A percentile compares a stretch with the other conserved stretches of the same genome.
phyloP scores from a whole-genome alignment of 2,113 vertebrate genomes.

The Cyprinodon tularosa region DNA sequence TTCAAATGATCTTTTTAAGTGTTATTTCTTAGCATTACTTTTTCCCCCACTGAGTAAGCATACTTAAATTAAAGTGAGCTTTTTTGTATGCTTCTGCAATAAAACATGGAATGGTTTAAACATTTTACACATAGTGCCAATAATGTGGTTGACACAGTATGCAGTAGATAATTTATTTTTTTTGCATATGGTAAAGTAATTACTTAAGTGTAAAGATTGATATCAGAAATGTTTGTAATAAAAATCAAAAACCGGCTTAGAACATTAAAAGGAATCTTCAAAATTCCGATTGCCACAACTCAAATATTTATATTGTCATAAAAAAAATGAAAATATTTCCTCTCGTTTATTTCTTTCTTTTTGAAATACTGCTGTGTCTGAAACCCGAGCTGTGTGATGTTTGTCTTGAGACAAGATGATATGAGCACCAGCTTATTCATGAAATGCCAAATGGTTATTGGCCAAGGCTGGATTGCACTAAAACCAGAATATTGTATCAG shows the following conservation, averaged over 20 bases:
- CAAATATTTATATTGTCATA: conserved; percentile 25
- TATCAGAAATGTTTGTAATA: conserved; percentile 1
- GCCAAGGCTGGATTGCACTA: conserved; percentile 80
- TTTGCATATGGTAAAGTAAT: background rate
- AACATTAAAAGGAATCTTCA: conserved; percentile 22
- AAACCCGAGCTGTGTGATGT: conserved; percentile 55
- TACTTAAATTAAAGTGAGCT: no score
- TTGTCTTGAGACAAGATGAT: conserved; percentile 68
- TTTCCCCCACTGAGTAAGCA: background rate
- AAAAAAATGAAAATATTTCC: conserved; percentile 15
- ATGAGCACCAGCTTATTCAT: conserved; percentile 71
- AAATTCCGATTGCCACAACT: conserved; percentile 38
- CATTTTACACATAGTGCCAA: background rate
- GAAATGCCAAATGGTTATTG: conserved; percentile 79
- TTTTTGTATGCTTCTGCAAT: background rate
- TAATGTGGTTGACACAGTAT: background rate
- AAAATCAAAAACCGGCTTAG: conserved; percentile 17
- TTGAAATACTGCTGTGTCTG: conserved; percentile 48
- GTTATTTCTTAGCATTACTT: background rate
- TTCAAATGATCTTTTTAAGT: background rate
- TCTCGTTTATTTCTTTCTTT: conserved; percentile 26
- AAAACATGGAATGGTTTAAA: background rate
- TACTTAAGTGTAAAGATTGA: conserved; percentile 14
- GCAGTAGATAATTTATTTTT: background rate
- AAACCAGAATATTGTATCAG: conserved; percentile 83